Percentiles rank a stretch among this genome's conserved stretches.
These are phyloP conservation scores for Ctenopoma kingsleyae DNA, from an alignment of 2,797 vertebrate genomes.

Conservation along the genomic window DNA sequence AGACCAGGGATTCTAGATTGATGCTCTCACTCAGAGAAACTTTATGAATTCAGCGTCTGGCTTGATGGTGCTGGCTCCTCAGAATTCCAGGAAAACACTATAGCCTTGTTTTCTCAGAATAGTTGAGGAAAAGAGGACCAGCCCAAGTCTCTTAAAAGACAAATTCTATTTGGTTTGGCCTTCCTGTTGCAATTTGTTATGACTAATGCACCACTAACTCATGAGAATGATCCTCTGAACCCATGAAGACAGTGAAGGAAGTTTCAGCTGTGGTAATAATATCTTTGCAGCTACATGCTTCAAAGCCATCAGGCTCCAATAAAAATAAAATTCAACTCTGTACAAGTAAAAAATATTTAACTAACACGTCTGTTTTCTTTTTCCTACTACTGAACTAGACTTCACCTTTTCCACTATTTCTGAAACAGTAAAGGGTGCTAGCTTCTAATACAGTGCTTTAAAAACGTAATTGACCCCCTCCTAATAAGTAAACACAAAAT, in stretches of 20 bases:
- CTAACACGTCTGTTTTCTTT: slow-evolving; percentile 43
- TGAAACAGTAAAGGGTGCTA: slow-evolving; percentile 5
- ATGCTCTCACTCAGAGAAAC: slow-evolving; percentile 56
- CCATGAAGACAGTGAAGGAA: slow-evolving; percentile 50
- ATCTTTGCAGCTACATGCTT: slow-evolving; percentile 60
- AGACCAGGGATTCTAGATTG: slow-evolving; percentile 50
- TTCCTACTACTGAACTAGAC: slow-evolving; percentile 48
- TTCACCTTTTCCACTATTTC: slow-evolving; percentile 42
- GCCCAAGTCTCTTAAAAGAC: slow-evolving; percentile 67
- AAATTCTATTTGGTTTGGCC: slow-evolving; percentile 74
- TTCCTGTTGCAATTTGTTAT: slow-evolving; percentile 73
- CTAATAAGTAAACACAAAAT: no score
- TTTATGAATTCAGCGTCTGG: slow-evolving; percentile 62
- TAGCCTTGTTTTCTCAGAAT: slow-evolving; percentile 70
- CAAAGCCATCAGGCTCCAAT: slow-evolving; percentile 56
- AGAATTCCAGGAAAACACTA: slow-evolving; percentile 73
- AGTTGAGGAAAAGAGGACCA: slow-evolving; percentile 60
- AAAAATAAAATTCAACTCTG: slow-evolving; percentile 53
- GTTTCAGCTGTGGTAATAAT: slow-evolving; percentile 63
- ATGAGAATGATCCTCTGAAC: slow-evolving; percentile 66
- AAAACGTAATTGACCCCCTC: no score
- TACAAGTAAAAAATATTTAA: slow-evolving; percentile 47
- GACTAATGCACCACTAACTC: slow-evolving; percentile 70
- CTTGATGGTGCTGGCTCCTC: slow-evolving; percentile 50
- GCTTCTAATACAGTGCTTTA: background rate